Base-by-base conservation (phyloP, 2,797 vertebrate species). In the Garrulus glandarius region DNA sequence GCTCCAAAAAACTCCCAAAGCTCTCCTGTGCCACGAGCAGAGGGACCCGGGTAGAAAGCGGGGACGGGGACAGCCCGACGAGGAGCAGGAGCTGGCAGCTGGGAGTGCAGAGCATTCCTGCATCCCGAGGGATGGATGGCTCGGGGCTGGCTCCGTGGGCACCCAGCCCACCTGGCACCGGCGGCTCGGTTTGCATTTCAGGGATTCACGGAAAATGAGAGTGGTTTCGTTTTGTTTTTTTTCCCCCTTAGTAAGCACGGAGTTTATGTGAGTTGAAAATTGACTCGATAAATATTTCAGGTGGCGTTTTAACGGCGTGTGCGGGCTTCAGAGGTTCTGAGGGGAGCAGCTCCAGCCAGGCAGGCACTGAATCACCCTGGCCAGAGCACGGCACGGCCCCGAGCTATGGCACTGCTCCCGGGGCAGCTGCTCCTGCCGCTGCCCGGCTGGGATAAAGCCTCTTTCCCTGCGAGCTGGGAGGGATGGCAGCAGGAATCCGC, bases 271-370 rank as follows among this genome's bases (percentile, higher is more conserved):
- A 76, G 92, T 76, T 65, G 93, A 57, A 96, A 94, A 96, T 92
- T 89, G 96, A 90, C 85, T 93, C 91, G 18, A 95, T 95, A 94
- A 97, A 97, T 95, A 97, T 96, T 96, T 95, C 95, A 95, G 93
- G 34, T 4, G 1, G 65, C 84, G 57, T 82, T 95, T 95, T 94
- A 93, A 82, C 85, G 49, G 87, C 26, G 3, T 82, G 86, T 37
- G 2, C 12, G 4, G 82, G 75, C 85, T 94, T 90, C 74, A 24
- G 19, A 94, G 87, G 85, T 88, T 92, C 59, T 75, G 92, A 90
- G 46, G 83, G 68, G 80, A 92, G n/a, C 67, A 88, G 84, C 82
- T 91, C 90, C 92, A 90, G 63, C 64, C 65, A 59, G 89, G 17
- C 74, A 76, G 86, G 77, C 85, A 43, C 74, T 43, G 71, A 69